Base-by-base conservation (phyloP, 2,113 vertebrate genomes). In the Megaptera novaeangliae region DNA sequence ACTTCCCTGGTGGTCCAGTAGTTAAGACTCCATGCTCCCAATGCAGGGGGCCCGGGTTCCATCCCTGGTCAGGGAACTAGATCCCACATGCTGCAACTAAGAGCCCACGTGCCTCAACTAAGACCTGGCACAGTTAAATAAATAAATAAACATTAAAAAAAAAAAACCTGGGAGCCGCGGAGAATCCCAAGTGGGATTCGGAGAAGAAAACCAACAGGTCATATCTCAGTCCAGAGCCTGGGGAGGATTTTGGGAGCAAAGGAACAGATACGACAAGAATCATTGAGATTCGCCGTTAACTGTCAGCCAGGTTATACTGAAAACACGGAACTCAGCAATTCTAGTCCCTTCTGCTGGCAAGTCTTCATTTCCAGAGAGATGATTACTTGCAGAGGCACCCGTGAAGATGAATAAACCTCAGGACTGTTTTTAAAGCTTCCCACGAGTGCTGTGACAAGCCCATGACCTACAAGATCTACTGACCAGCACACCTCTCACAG, bases 341-440 rank as follows among this genome's bases (percentile, higher is more conserved):
- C 31, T 27, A 57, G 15, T 8, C 21, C 83, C 61, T 94, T 82
- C 57, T 55, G 2, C 44, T 11, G 5, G 23, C 39, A 61, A 34
- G 27, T 46, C 25, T 27, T 77, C 81, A 41, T 63, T 94, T 93
- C 74, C 69, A 95, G 69, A 85, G 78, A 84, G 12, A 83, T 2
- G 61, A 88, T 34, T 61, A 21, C 71, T 20, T 71, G 39, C 61
- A 71, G 68, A 92, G 23, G 83, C 3, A 18, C 39, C 52, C 61
- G 21, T 3, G n/a, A 94, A 52, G 49, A 59, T 55, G 63, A 84
- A 61, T 66, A 91, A 92, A 63, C 39, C 84, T n/a, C 31, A 12
- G 88, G 61, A 59, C n/a, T 66, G 6, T 92, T 95, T 92, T 92
- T 80, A 77, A 91, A 92, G 71, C 55, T 25, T 77, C 75, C 66